phyloP scores from a whole-genome alignment of 1,140 invertebrate genomes.

The Calycopis cecrops region DNA sequence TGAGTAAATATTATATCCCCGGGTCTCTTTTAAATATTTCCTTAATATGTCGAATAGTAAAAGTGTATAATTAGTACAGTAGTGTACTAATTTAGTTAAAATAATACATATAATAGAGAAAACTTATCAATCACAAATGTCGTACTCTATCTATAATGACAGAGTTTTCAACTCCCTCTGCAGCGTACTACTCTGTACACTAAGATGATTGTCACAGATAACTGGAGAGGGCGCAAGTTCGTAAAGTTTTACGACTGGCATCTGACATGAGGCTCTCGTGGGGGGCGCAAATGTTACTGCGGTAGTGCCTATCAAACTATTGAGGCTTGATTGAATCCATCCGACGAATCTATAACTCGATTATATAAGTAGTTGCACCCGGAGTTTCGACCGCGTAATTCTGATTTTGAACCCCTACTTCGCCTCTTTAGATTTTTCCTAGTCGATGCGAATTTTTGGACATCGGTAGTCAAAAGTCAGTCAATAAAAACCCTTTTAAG shows the following conservation, averaged over 20 bases:
- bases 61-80: no score
- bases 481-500: no score
- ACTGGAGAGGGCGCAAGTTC: conserved; percentile 43
- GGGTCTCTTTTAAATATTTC: no score
- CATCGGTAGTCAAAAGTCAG: no score
- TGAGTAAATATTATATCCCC: no score
- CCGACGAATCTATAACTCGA: conserved; percentile 8
- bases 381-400: conserved; percentile 3
- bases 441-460: no score
- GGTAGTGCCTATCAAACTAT: conserved; percentile 33
- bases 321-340: conserved; percentile 28
- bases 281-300: conserved; percentile 19
- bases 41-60: no score
- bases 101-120: no score
- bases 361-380: no score
- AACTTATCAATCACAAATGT: no score
- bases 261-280: conserved; percentile 41
- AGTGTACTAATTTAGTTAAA: no score
- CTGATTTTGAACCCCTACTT: background rate
- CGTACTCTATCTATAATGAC: no score
- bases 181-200: conserved; percentile 21
- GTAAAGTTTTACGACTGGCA: conserved; percentile 53
- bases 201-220: conserved; percentile 53
- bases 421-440: background rate
- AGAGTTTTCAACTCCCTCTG: conserved; percentile 3